A percentile compares a stretch with the other conserved stretches of the same genome.
Evolutionary conservation across 2,888 invertebrate species (phyloP).

Genomic region (Tillus elongatus): DNA sequence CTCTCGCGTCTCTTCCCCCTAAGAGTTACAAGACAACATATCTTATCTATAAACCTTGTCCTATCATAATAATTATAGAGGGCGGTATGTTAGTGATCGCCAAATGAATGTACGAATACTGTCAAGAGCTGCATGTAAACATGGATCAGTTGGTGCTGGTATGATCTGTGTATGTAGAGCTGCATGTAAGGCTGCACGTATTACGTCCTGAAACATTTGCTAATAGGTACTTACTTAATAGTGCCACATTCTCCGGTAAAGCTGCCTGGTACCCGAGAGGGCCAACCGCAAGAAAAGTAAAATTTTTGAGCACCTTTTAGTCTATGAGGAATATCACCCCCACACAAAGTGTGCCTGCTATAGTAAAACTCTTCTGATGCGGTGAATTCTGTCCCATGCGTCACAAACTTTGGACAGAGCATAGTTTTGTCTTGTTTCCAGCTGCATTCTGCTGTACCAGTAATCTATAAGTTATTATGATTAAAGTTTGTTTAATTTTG

Average conservation of each 20-base stretch:
- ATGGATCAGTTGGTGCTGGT: too few relatives aligned
- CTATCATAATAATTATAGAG: too few relatives aligned
- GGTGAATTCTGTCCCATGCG: constrained; percentile 16
- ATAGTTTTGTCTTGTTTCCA: constrained; percentile 18
- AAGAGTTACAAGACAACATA: too few relatives aligned
- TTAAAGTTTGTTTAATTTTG: too few relatives aligned
- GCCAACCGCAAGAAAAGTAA: constrained; percentile 23
- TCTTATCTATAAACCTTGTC: too few relatives aligned
- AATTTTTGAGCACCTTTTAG: constrained; percentile 17
- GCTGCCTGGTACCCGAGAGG: constrained; percentile 24
- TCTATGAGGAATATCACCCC: constrained; percentile 17
- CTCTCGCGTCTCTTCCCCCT: too few relatives aligned
- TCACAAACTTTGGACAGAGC: constrained; percentile 13
- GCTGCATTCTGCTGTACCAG: constrained; percentile 23
- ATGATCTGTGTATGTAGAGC: too few relatives aligned
- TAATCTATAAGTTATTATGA: constrained; percentile 17
- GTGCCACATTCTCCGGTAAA: constrained; percentile 27
- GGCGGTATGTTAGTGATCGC: too few relatives aligned
- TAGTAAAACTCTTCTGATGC: constrained; percentile 25
- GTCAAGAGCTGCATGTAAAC: too few relatives aligned
- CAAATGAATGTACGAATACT: too few relatives aligned
- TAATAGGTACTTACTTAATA: constrained; percentile 22
- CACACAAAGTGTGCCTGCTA: constrained; percentile 24
- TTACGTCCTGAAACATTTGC: too few relatives aligned
- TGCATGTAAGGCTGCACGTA: too few relatives aligned